Evolutionary conservation across 2,113 vertebrate species (phyloP).

Genomic region (Chunga burmeisteri): DNA sequence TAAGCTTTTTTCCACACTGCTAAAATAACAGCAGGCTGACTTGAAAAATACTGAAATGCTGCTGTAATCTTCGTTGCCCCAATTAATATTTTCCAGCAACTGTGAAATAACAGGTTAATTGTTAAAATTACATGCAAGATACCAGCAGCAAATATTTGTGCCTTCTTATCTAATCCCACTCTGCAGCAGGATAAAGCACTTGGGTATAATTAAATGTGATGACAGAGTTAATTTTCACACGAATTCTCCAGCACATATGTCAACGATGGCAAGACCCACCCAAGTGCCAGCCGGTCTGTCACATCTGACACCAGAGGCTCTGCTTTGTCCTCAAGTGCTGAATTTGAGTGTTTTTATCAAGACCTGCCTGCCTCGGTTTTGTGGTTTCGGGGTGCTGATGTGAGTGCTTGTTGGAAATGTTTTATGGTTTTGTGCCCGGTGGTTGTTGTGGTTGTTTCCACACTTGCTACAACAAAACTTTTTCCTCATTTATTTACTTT

Average conservation of each 20-base stretch:
- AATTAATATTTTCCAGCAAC: not conserved
- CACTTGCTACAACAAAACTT: not conserved
- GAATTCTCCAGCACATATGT: not conserved
- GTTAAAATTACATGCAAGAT: not conserved
- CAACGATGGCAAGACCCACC: not conserved
- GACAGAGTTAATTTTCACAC: not conserved
- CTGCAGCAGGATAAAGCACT: not conserved
- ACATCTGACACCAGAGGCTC: not conserved
- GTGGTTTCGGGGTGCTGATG: fast-evolving
- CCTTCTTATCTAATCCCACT: not conserved
- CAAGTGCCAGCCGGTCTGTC: not conserved
- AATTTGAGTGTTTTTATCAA: not conserved
- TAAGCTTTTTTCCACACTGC: not conserved
- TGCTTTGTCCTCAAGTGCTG: not conserved
- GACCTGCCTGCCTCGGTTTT: not conserved
- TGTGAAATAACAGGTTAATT: not conserved
- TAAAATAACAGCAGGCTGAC: not conserved
- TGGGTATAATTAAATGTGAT: slow-evolving; percentile 12
- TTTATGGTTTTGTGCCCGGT: not conserved
- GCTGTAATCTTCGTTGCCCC: fast-evolving
- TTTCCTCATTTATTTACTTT: not conserved
- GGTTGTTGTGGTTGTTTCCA: not conserved
- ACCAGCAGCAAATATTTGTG: not conserved
- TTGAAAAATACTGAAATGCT: not conserved
- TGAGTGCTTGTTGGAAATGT: not conserved